Evolutionary conservation across 2,113 vertebrate genomes (phyloP).

Genomic region (Lanius collurio): DNA sequence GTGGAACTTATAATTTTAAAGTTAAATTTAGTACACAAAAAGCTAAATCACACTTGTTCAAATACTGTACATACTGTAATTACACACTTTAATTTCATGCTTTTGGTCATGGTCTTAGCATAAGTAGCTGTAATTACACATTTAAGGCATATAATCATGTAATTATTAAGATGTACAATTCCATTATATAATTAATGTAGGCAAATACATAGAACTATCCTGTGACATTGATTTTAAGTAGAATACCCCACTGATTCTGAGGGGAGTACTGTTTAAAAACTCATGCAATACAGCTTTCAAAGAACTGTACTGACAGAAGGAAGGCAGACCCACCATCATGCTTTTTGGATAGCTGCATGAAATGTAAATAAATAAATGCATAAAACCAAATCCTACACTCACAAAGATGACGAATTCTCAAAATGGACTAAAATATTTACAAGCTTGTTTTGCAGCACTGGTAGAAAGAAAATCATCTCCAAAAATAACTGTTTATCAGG

Average conservation of each 20-base stretch:
- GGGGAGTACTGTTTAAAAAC: background rate
- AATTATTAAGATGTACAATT: constrained; percentile 51
- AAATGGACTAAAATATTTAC: background rate
- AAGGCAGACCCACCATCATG: background rate
- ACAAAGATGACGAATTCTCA: background rate
- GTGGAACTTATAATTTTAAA: background rate
- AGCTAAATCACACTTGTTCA: background rate
- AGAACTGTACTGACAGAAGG: background rate
- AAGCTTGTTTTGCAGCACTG: background rate
- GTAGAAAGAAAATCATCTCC: background rate
- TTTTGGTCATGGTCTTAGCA: constrained; percentile 52
- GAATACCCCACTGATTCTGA: background rate
- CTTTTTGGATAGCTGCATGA: background rate
- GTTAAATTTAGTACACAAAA: background rate
- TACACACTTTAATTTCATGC: constrained; percentile 38
- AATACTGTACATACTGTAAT: constrained; percentile 10
- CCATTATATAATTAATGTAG: constrained; percentile 53
- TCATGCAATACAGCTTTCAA: background rate
- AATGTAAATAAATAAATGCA: background rate
- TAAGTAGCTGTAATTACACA: constrained; percentile 52
- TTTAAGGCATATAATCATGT: constrained; percentile 47
- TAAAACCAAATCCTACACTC: background rate
- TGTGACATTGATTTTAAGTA: constrained; percentile 23
- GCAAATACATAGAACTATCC: constrained; percentile 14
- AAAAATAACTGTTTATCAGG: too few species aligned